Conservation (phyloP, 2,888 invertebrate species). For the Iselma pallidipennis region DNA sequence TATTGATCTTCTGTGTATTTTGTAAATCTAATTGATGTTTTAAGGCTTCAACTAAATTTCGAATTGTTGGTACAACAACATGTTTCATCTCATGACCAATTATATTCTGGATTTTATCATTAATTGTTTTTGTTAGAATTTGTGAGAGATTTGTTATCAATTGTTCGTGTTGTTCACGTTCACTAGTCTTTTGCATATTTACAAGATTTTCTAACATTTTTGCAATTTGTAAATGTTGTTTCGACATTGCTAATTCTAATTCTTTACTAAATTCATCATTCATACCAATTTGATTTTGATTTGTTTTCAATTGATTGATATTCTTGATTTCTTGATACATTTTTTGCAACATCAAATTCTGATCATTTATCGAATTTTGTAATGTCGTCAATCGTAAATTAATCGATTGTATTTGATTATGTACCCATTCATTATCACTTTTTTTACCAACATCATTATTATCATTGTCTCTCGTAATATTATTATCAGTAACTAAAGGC, state of each 20-base stretch:
- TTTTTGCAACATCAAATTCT: conserved; percentile 47
- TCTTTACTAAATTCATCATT: conserved; percentile 47
- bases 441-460: conserved; percentile 23
- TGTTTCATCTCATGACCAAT: conserved; percentile 63
- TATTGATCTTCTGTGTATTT: conserved; percentile 72
- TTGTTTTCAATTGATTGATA: conserved; percentile 33
- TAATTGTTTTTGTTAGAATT: conserved; percentile 46
- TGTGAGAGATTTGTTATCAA: conserved; percentile 61
- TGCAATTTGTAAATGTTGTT: conserved; percentile 51
- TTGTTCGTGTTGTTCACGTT: conserved; percentile 59
- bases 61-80: conserved; percentile 61
- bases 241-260: conserved; percentile 49
- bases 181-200: conserved; percentile 55
- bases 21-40: conserved; percentile 75
- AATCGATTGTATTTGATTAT: conserved; percentile 44
- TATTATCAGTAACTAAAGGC: conserved; percentile 37
- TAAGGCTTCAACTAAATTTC: conserved; percentile 72
- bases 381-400: conserved; percentile 46
- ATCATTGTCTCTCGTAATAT: conserved; percentile 21
- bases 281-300: conserved; percentile 14
- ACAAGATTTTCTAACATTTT: conserved; percentile 52
- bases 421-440: conserved; percentile 28
- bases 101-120: conserved; percentile 61
- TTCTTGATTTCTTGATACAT: conserved; percentile 46
- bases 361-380: conserved; percentile 49